These are phyloP conservation scores for Poecilia picta DNA, from an alignment of 2,797 vertebrate genomes.

Conservation along the genomic window DNA sequence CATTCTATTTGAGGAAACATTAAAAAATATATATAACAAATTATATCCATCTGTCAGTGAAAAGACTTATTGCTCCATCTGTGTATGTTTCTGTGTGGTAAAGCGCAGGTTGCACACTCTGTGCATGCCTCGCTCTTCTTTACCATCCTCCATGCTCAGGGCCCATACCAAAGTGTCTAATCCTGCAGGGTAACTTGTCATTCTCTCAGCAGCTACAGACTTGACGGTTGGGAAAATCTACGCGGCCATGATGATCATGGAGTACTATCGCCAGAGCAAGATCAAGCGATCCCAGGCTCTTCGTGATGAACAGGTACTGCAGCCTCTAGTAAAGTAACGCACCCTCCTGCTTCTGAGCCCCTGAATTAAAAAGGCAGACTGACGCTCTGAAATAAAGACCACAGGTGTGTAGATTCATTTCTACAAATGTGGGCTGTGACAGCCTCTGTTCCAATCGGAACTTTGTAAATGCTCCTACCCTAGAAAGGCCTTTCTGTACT, in stretches of 20 bases:
- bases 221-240: conserved; percentile 98
- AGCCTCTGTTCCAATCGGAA: conserved; percentile 37
- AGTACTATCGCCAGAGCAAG: conserved; percentile 97
- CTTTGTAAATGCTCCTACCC: neutral
- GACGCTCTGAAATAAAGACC: conserved; percentile 56
- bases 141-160: conserved; percentile 80
- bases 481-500: neutral
- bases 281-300: conserved; percentile 93
- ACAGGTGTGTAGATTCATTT: conserved; percentile 51
- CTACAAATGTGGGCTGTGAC: conserved; percentile 67
- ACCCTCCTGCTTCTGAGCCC: conserved; percentile 36
- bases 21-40: neutral
- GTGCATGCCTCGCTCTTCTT: conserved; percentile 61
- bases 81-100: conserved; percentile 27
- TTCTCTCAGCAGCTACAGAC: conserved; percentile 91
- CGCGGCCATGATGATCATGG: conserved; percentile 99
- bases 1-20: neutral
- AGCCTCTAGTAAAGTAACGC: conserved; percentile 35
- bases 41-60: conserved; percentile 76
- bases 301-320: conserved; percentile 90
- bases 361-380: conserved; percentile 71
- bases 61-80: conserved; percentile 81
- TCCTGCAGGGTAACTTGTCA: conserved; percentile 86
- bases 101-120: conserved; percentile 37
- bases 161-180: conserved; percentile 81